Percentiles rank a stretch among this genome's conserved stretches.
Conservation (phyloP, 2,113 vertebrate species). For the Cebus imitator region DNA sequence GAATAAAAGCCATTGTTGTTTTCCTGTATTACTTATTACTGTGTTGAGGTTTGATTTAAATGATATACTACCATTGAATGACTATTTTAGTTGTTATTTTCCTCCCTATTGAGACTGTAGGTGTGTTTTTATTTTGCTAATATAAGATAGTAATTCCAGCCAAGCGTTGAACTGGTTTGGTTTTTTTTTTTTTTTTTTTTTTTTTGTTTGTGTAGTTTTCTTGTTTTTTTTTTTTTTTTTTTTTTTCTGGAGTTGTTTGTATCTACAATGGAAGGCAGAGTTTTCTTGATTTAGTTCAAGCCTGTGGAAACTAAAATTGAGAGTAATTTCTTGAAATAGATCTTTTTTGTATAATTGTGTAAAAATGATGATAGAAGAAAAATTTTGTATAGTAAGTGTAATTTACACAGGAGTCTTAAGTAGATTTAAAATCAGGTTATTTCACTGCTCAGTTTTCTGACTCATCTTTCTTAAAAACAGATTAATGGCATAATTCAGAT, state of each 20-base stretch:
- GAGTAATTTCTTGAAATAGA: neutral
- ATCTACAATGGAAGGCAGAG: neutral
- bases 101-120: neutral
- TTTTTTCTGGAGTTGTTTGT: neutral
- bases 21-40: neutral
- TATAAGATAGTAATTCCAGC: constrained; percentile 58
- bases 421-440: constrained; percentile 19
- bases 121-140: neutral
- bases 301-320: neutral
- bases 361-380: constrained; percentile 6
- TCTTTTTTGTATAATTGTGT: neutral
- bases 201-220: neutral
- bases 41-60: constrained; percentile 57
- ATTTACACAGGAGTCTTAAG: neutral
- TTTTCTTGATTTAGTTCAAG: neutral
- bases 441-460: constrained; percentile 21
- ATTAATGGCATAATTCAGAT: neutral
- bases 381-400: constrained; percentile 15
- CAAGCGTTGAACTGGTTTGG: neutral
- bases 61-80: neutral
- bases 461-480: neutral
- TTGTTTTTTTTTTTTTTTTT: neutral
- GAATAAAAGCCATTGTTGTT: neutral
- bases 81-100: neutral
- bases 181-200: neutral